These are phyloP conservation scores for Microctonus hyperodae DNA, from an alignment of 2,888 invertebrate species.

Conservation along the genomic window DNA sequence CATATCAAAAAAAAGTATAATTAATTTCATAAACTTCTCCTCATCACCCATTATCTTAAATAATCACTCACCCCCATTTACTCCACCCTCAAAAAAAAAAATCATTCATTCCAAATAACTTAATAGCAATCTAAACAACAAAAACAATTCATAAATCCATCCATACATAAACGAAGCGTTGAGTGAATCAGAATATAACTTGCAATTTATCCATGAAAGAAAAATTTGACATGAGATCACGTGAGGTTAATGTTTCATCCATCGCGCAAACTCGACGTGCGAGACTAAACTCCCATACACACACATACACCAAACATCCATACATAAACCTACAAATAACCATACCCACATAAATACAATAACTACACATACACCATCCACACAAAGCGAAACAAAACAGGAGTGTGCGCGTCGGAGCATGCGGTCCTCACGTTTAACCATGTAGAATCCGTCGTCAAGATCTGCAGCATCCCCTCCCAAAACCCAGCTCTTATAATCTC, in stretches of 20 bases:
- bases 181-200: neutral
- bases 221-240: conserved; percentile 27
- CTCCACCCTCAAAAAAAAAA: too few relatives aligned
- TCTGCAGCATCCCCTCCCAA: conserved; percentile 14
- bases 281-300: conserved; percentile 9
- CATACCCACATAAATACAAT: conserved; percentile 3
- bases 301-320: conserved; percentile 1
- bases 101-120: too few relatives aligned
- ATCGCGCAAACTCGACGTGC: conserved; percentile 24
- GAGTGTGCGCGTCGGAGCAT: too few relatives aligned
- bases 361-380: too few relatives aligned
- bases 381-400: too few relatives aligned
- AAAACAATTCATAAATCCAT: conserved; percentile 1
- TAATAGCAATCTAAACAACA: neutral
- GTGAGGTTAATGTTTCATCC: conserved; percentile 29
- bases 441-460: conserved; percentile 18
- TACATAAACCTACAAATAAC: neutral
- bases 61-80: too few relatives aligned
- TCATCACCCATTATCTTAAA: too few relatives aligned
- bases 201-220: conserved; percentile 4
- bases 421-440: too few relatives aligned
- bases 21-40: too few relatives aligned
- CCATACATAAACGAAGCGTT: conserved; percentile 5
- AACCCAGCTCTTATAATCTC: too few relatives aligned
- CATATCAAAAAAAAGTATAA: too few relatives aligned